Percentiles rank a stretch among this genome's conserved stretches.
These are phyloP conservation scores for Archips crataeganus DNA, from an alignment of 2,888 invertebrate species.

Conservation along the genomic window DNA sequence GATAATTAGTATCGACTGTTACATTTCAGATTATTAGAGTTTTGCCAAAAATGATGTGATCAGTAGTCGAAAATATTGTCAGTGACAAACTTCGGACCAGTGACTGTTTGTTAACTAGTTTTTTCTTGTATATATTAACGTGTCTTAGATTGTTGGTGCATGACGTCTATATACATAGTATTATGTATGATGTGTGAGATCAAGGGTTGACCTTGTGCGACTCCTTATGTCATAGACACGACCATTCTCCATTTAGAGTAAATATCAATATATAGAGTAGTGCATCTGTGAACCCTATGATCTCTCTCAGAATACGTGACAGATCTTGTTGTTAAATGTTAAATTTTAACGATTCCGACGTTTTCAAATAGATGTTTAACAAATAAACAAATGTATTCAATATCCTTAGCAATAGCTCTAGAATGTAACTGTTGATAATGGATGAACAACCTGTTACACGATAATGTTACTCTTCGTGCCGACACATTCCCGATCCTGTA, in stretches of 20 bases:
- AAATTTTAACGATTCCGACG: slow-evolving; percentile 74
- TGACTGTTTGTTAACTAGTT: slow-evolving; percentile 76
- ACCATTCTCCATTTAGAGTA: slow-evolving; percentile 1
- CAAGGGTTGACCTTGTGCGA: slow-evolving; percentile 48
- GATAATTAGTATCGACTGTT: slow-evolving; percentile 44
- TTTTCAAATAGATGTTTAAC: slow-evolving; percentile 57
- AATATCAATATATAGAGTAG: neutral
- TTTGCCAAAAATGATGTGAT: slow-evolving; percentile 84
- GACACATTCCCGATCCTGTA: slow-evolving; percentile 72
- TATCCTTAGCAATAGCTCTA: slow-evolving; percentile 57
- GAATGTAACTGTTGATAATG: slow-evolving; percentile 44
- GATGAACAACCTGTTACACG: slow-evolving; percentile 26
- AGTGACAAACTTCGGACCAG: slow-evolving; percentile 78
- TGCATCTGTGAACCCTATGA: slow-evolving; percentile 48
- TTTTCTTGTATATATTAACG: slow-evolving; percentile 78
- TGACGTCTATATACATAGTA: slow-evolving; percentile 60
- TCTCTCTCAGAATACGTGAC: slow-evolving; percentile 57
- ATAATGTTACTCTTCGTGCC: slow-evolving; percentile 45
- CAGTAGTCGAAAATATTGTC: slow-evolving; percentile 68
- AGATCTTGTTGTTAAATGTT: slow-evolving; percentile 73
- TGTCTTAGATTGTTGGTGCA: slow-evolving; percentile 83
- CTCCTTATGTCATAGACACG: neutral
- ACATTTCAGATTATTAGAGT: slow-evolving; percentile 62
- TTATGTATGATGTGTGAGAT: slow-evolving; percentile 57
- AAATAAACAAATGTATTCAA: slow-evolving; percentile 43